Evolutionary conservation across 1,140 invertebrate species (phyloP).

Genomic region (Drosophila lacertosa): DNA sequence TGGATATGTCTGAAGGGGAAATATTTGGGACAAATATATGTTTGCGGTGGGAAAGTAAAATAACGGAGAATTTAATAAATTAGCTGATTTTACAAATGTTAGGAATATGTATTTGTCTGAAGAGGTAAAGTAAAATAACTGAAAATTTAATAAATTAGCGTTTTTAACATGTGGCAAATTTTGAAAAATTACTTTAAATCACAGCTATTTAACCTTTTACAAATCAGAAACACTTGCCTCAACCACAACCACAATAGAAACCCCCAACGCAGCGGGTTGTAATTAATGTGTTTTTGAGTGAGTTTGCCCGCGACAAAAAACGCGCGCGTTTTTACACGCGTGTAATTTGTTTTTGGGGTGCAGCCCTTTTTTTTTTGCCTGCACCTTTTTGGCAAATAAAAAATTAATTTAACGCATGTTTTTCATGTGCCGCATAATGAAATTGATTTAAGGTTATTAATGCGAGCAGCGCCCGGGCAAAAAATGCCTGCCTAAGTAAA

Average conservation of each 20-base stretch:
- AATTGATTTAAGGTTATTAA: slow-evolving; percentile 84
- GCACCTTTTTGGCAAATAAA: slow-evolving; percentile 62
- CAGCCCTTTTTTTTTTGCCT: slow-evolving; percentile 55
- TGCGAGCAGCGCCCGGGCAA: too few species aligned
- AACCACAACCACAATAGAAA: not conserved
- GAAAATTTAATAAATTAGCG: slow-evolving; percentile 2
- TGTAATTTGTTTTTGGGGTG: slow-evolving; percentile 67
- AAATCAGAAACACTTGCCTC: slow-evolving; percentile 6
- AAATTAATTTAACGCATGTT: slow-evolving; percentile 84
- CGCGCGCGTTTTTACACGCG: slow-evolving; percentile 66
- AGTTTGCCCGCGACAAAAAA: slow-evolving; percentile 19
- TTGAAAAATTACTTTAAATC: not conserved
- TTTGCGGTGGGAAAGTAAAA: too few species aligned
- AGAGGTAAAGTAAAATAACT: slow-evolving; percentile 8
- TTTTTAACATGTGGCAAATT: too few species aligned
- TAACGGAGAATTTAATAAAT: too few species aligned
- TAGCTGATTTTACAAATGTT: too few species aligned
- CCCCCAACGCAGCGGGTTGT: slow-evolving; percentile 14
- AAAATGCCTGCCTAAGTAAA: slow-evolving; percentile 82
- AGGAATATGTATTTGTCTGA: not conserved
- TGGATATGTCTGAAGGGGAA: not conserved
- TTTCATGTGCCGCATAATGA: slow-evolving; percentile 66
- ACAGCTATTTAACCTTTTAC: too few species aligned
- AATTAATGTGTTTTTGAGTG: slow-evolving; percentile 67
- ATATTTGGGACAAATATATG: too few species aligned